Evolutionary conservation across 2,113 vertebrate genomes (phyloP), one percentile per base, ranked within the genome.

Genomic region (Varanus salvator): DNA sequence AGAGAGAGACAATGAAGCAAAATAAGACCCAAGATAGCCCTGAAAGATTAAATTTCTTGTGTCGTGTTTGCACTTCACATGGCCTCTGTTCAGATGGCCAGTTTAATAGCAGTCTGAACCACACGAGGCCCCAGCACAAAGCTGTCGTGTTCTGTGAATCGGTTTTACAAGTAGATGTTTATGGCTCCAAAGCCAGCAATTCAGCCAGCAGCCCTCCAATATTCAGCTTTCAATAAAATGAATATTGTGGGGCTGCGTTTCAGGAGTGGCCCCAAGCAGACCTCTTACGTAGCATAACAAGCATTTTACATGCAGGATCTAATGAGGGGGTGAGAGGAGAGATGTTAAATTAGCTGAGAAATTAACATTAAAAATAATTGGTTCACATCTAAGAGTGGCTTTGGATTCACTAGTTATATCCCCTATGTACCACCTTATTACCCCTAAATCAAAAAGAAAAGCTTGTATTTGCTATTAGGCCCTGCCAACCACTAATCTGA

Each of bases 391-490:
- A 48, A 87, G 60, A 76, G 12, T 4, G 1, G 31, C 64, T 89
- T 57, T 75, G 60, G 34, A 69, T 52, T 84, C 77, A 92, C 50
- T 83, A 94, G 84, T 89, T 94, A 90, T 87, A 92, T 57, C 14
- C 71, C 82, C 57, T 93, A 48, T 27, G 38, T 44, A 57, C 21
- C n/a, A 92, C 84, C 74, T 86, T 89, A 88, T 89, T 31, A 81
- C 66, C 88, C 72, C n/a, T 66, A 82, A 91, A 76, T 44, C 80
- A 1, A n/a, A 83, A 74, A 64, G 57, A 64, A 92, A 90, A 93
- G 74, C 52, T 75, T 52, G 9, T 48, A 80, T 64, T 21, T 11
- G 38, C 57, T 75, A 87, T 84, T 75, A 93, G 78, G 0, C 0
- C 31, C 80, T 64, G 68, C 71, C 90, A 90, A 77, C 66, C 86